These are phyloP conservation scores for Bugula neritina DNA, from an alignment of 2,888 invertebrate species.

Conservation along the genomic window DNA sequence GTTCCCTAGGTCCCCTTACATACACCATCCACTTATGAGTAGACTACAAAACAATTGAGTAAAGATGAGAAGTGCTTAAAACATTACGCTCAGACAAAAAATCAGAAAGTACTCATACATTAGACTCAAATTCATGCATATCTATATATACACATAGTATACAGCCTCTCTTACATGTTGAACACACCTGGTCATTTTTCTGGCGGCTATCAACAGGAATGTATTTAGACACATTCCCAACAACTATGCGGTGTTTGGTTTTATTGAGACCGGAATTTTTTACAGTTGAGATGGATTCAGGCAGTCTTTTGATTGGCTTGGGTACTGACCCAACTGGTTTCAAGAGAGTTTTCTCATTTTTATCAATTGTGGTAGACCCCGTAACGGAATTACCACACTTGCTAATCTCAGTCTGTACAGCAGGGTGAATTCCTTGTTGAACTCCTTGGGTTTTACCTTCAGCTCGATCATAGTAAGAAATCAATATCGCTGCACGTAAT, in stretches of 20 bases:
- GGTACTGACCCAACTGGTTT: neutral
- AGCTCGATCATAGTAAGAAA: conserved; percentile 43
- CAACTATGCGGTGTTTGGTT: conserved; percentile 49
- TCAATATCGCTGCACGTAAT: conserved; percentile 47
- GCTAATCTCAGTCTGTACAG: conserved; percentile 48
- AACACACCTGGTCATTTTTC: conserved; percentile 57
- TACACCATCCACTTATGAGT: conserved; percentile 89
- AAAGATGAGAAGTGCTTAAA: conserved; percentile 22
- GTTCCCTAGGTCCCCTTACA: conserved; percentile 65
- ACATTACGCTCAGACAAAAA: neutral
- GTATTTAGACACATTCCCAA: conserved; percentile 72
- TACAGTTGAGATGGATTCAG: neutral
- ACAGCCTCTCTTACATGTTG: too few relatives aligned
- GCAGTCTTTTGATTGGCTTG: neutral
- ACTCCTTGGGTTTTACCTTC: conserved; percentile 30
- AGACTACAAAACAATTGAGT: conserved; percentile 43
- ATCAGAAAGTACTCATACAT: too few relatives aligned
- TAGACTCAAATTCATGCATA: too few relatives aligned
- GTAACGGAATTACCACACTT: neutral
- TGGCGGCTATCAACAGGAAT: conserved; percentile 64
- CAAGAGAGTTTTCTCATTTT: neutral
- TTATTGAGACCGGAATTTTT: conserved; percentile 33
- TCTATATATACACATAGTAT: too few relatives aligned
- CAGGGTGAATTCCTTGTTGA: conserved; percentile 64
- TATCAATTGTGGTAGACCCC: neutral